Conservation (phyloP, 2,113 vertebrate genomes). For the Aspidoscelis tigris region DNA sequence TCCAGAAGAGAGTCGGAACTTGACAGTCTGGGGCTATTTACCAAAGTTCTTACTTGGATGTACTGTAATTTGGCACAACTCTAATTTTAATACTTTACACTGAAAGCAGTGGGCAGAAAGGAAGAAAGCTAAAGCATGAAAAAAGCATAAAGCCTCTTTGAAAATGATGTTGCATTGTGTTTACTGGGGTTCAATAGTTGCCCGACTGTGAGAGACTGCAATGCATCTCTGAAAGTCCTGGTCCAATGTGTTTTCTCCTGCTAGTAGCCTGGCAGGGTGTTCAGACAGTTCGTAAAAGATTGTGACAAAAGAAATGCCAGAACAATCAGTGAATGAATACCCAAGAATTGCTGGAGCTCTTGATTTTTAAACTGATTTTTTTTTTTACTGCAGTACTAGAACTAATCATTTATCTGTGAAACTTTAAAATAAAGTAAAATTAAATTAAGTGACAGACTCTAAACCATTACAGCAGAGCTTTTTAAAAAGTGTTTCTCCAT, state of each 20-base stretch:
- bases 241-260: constrained; percentile 23
- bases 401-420: neutral
- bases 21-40: too few relatives aligned
- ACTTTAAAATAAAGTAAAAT: neutral
- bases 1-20: too few relatives aligned
- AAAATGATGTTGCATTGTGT: neutral
- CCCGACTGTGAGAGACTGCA: constrained; percentile 36
- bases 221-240: constrained; percentile 7
- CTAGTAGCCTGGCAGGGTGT: neutral
- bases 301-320: constrained; percentile 22
- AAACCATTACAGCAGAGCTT: neutral
- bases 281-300: neutral
- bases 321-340: constrained; percentile 18
- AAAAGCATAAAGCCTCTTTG: rapidly evolving
- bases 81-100: too few relatives aligned
- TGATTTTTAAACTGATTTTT: constrained; percentile 1
- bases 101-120: neutral
- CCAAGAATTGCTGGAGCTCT: neutral
- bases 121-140: neutral
- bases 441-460: neutral
- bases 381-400: neutral
- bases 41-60: too few relatives aligned
- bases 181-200: constrained; percentile 1
- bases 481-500: too few relatives aligned
- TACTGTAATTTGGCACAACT: too few relatives aligned